These are phyloP conservation scores for Micropoecilia bifurca DNA, from an alignment of 2,797 vertebrate genomes.

Conservation along the genomic window DNA sequence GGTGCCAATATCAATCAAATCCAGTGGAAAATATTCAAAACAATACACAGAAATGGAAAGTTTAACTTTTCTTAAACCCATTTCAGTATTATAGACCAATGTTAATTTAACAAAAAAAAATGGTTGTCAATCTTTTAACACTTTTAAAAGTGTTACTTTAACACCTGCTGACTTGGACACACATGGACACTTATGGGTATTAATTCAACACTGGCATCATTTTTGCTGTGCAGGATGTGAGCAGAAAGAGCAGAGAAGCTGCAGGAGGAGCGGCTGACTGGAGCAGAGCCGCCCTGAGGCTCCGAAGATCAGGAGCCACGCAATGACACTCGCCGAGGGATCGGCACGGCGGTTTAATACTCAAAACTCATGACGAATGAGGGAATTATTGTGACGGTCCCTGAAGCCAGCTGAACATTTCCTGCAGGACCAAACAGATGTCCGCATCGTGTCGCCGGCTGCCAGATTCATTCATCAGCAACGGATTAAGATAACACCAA, in stretches of 20 bases:
- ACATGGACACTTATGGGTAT: no score
- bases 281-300: slow-evolving; percentile 7
- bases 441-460: neutral
- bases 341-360: neutral
- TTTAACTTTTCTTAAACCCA: no score
- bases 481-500: neutral
- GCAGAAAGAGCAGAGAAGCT: slow-evolving; percentile 2
- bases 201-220: no score
- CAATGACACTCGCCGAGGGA: neutral
- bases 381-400: neutral
- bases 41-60: no score
- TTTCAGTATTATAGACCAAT: no score
- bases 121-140: no score
- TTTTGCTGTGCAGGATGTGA: neutral
- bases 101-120: no score
- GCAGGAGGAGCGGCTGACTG: slow-evolving; percentile 2
- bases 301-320: neutral
- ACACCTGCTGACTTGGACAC: no score
- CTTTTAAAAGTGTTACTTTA: no score
- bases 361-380: neutral
- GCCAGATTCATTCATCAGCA: neutral
- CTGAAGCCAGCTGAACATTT: neutral
- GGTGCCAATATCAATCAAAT: no score
- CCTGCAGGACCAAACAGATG: neutral
- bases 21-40: no score